Percentiles rank a stretch among this genome's conserved stretches.
phyloP scores from a whole-genome alignment of 2,888 invertebrate species.

The Eumacrocentrus americanus region DNA sequence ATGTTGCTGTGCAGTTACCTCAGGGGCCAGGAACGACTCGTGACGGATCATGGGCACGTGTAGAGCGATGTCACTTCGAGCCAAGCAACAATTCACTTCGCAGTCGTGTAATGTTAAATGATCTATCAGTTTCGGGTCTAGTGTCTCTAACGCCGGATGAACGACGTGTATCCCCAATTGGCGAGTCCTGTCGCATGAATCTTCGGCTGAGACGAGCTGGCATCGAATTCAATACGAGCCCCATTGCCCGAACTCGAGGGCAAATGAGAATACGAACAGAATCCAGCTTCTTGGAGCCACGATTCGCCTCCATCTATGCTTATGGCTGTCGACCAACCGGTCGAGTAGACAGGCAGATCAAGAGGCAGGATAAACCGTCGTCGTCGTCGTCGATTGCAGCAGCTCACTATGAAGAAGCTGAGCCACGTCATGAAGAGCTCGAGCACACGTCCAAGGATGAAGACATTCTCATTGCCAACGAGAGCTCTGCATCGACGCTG shows the following conservation, averaged over 20 bases:
- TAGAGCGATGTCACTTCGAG: constrained; percentile 79
- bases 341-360: constrained; percentile 50
- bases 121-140: constrained; percentile 78
- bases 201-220: constrained; percentile 77
- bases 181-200: constrained; percentile 78
- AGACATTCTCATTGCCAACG: constrained; percentile 49
- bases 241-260: constrained; percentile 71
- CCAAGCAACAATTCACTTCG: constrained; percentile 76
- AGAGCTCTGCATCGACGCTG: constrained; percentile 42
- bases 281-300: constrained; percentile 83
- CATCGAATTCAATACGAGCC: constrained; percentile 75
- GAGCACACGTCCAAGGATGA: constrained; percentile 44
- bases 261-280: constrained; percentile 79
- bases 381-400: constrained; percentile 8
- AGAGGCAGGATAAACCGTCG: constrained; percentile 49
- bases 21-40: constrained; percentile 40
- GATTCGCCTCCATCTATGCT: constrained; percentile 84
- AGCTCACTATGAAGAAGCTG: constrained; percentile 45
- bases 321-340: constrained; percentile 73
- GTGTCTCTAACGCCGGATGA: constrained; percentile 66
- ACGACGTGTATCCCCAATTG: constrained; percentile 48
- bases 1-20: constrained; percentile 44
- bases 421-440: constrained; percentile 44
- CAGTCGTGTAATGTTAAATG: constrained; percentile 78
- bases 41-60: constrained; percentile 60